These are phyloP conservation scores for Tetranychus piercei DNA, from an alignment of 2,888 invertebrate genomes.

Conservation along the genomic window DNA sequence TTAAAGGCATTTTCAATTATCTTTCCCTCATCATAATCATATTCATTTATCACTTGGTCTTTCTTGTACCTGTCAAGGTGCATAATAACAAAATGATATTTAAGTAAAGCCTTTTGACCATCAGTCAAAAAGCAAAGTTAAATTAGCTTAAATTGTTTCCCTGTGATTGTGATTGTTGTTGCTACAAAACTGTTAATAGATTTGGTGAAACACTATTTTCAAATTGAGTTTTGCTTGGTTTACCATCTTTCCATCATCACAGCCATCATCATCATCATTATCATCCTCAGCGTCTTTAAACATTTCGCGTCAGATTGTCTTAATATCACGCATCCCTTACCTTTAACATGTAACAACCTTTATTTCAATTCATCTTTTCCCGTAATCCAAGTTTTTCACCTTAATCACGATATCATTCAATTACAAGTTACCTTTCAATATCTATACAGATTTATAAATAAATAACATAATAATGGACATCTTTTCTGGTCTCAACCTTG, in stretches of 20 bases:
- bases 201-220: not conserved
- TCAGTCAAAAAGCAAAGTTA: not conserved
- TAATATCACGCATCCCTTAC: not conserved
- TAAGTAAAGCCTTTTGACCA: not conserved
- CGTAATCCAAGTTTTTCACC: not conserved
- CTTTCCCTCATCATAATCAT: not conserved
- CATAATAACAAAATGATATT: too few species aligned
- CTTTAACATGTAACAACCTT: not conserved
- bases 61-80: not conserved
- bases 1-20: not conserved
- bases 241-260: not conserved
- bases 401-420: slow-evolving; percentile 1
- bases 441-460: not conserved
- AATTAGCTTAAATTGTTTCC: not conserved
- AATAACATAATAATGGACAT: not conserved
- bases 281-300: not conserved
- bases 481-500: not conserved
- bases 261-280: too few species aligned
- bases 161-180: not conserved
- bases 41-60: not conserved
- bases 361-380: not conserved
- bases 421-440: not conserved
- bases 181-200: not conserved
- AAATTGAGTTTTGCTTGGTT: not conserved
- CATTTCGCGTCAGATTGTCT: not conserved